These are phyloP conservation scores for Aphelocoma californica DNA, from an alignment of 2,797 vertebrate genomes.

Conservation along the genomic window DNA sequence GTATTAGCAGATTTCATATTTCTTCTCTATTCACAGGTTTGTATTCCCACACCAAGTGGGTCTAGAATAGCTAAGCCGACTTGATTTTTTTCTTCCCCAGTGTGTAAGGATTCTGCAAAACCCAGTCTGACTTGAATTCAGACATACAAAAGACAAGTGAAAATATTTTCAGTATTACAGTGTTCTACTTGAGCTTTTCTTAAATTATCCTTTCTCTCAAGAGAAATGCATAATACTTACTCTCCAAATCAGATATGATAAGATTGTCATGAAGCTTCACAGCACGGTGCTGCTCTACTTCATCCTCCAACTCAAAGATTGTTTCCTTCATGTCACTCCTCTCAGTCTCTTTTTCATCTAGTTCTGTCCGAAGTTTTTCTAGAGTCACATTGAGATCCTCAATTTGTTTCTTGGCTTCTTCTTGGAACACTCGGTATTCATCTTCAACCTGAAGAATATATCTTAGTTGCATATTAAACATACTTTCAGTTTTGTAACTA, in stretches of 20 bases:
- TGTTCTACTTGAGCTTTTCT: background rate
- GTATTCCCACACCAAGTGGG: background rate
- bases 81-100: background rate
- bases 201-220: background rate
- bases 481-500: background rate
- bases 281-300: conserved; percentile 95
- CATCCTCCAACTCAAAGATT: conserved; percentile 96
- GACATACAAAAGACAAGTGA: background rate
- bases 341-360: conserved; percentile 93
- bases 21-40: conserved; percentile 1
- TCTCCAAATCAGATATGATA: conserved; percentile 93
- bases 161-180: background rate
- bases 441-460: conserved; percentile 81
- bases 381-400: conserved; percentile 85
- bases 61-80: conserved; percentile 21
- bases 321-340: conserved; percentile 96
- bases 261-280: conserved; percentile 98
- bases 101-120: background rate
- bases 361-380: conserved; percentile 86
- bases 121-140: background rate
- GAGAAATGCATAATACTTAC: conserved; percentile 75
- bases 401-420: conserved; percentile 90
- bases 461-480: background rate
- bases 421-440: conserved; percentile 89
- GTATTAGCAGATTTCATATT: background rate